Percentiles rank a stretch among this genome's conserved stretches.
These are phyloP conservation scores for Cheilosia variabilis DNA, from an alignment of 2,888 invertebrate species.

Conservation along the genomic window DNA sequence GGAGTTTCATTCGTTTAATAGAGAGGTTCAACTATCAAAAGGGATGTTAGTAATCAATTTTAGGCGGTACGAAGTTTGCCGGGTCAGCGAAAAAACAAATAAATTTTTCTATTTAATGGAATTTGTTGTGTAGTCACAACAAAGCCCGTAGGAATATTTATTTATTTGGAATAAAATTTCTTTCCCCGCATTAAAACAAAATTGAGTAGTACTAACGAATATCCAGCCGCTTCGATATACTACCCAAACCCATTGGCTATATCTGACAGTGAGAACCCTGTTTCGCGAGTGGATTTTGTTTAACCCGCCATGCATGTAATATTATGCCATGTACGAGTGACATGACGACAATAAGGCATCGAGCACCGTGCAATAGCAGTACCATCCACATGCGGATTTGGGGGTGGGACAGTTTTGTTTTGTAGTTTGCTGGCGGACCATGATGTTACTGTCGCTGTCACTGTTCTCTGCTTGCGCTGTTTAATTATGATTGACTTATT, in stretches of 20 bases:
- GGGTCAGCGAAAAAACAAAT: too few relatives aligned
- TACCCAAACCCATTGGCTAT: not conserved
- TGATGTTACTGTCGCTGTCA: conserved; percentile 16
- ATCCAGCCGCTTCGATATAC: not conserved
- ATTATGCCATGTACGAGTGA: conserved; percentile 43
- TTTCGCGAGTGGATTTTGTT: not conserved
- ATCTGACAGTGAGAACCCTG: not conserved
- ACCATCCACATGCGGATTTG: conserved; percentile 10
- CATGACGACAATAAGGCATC: conserved; percentile 63
- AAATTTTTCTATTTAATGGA: too few relatives aligned
- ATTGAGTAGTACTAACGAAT: not conserved
- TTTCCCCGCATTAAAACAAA: conserved; percentile 32
- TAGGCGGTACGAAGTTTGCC: too few relatives aligned
- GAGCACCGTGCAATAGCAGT: not conserved
- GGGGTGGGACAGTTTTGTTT: conserved; percentile 32
- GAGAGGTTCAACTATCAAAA: too few relatives aligned
- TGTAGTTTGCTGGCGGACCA: conserved; percentile 22
- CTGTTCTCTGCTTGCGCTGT: not conserved
- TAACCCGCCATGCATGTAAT: conserved; percentile 15
- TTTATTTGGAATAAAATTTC: too few relatives aligned
- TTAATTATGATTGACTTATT: conserved; percentile 60
- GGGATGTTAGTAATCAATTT: too few relatives aligned
- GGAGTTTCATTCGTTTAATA: too few relatives aligned
- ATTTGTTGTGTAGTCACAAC: too few relatives aligned
- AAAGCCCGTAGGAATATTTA: too few relatives aligned